A percentile compares a stretch with the other conserved stretches of the same genome.
phyloP scores from a whole-genome alignment of 92 coral and sea anemone genomes.

The Blastomussa wellsi region DNA sequence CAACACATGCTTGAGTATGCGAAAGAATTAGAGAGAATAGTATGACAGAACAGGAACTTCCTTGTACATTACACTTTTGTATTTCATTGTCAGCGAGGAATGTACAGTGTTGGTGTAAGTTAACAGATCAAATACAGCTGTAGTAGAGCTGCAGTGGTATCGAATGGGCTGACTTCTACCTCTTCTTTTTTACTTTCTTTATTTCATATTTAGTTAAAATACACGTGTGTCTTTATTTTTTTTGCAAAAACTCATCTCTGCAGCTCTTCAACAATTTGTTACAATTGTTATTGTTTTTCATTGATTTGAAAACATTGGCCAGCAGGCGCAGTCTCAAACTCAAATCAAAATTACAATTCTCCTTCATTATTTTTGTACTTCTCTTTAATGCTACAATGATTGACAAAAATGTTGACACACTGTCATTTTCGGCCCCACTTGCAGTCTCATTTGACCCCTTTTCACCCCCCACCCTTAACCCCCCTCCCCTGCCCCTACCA shows the following conservation, averaged over 20 bases:
- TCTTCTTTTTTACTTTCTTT: background rate
- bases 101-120: conserved; percentile 37
- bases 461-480: too few species aligned
- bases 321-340: too few species aligned
- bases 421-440: too few species aligned
- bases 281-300: background rate
- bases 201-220: background rate
- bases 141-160: background rate
- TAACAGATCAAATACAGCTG: conserved; percentile 13
- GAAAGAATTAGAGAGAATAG: conserved; percentile 96
- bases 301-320: too few species aligned
- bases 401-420: too few species aligned
- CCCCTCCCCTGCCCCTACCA: too few species aligned
- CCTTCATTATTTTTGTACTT: background rate
- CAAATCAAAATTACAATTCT: background rate
- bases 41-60: conserved; percentile 37
- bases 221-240: background rate
- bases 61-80: conserved; percentile 19
- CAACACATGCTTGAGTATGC: conserved; percentile 98
- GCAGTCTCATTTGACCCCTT: too few species aligned
- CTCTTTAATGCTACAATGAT: too few species aligned
- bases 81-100: conserved; percentile 8
- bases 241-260: background rate
- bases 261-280: background rate
- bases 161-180: background rate